Evolutionary conservation across 2,797 vertebrate species (phyloP).

Genomic region (Myotis myotis): DNA sequence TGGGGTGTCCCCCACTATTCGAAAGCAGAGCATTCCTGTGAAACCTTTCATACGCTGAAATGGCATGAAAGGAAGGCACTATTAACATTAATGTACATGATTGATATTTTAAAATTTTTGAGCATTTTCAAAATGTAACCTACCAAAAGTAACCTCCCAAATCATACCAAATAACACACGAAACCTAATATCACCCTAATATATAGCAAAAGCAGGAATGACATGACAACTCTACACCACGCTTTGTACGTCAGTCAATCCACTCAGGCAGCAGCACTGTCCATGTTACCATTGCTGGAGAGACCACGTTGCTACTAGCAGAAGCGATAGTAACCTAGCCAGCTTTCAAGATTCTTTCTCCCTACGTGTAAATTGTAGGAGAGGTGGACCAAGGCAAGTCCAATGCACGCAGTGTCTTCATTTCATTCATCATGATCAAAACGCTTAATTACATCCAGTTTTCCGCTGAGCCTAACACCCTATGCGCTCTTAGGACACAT

Average conservation of each 20-base stretch:
- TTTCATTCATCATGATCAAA: neutral
- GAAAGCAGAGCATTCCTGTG: neutral
- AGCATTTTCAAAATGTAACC: neutral
- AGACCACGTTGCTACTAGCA: neutral
- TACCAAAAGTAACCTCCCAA: neutral
- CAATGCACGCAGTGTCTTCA: neutral
- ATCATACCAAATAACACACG: neutral
- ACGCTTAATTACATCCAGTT: neutral
- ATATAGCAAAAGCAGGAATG: neutral
- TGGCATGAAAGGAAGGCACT: neutral
- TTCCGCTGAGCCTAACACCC: neutral
- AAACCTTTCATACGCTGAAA: neutral
- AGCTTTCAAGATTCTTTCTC: neutral
- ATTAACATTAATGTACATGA: neutral
- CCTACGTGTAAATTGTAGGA: neutral
- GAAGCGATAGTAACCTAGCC: neutral
- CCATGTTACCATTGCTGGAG: neutral
- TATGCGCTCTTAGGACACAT: neutral
- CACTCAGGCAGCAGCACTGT: neutral
- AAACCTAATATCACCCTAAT: neutral
- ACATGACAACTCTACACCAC: neutral
- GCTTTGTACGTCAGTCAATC: neutral
- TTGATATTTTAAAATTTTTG: neutral
- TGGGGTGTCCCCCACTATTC: neutral
- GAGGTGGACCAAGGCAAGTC: neutral